Percentiles rank a stretch among this genome's conserved stretches.
Evolutionary conservation across 2,797 vertebrate genomes (phyloP).

Genomic region (Muscicapa striata): DNA sequence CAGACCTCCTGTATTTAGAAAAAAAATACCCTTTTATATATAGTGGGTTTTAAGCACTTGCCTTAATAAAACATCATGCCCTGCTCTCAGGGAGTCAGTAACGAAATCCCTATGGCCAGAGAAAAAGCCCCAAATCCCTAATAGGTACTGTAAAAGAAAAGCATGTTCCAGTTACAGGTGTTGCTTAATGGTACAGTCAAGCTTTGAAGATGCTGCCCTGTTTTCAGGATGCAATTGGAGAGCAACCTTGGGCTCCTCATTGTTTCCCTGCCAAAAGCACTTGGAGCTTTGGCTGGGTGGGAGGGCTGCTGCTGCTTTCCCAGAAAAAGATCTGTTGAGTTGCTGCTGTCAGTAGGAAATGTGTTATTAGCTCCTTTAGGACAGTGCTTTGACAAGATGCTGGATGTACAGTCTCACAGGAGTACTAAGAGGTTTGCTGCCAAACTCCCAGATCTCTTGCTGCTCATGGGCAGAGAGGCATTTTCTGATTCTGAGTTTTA

Average conservation of each 20-base stretch:
- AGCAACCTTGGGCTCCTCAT: neutral
- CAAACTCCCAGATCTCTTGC: neutral
- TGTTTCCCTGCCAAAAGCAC: neutral
- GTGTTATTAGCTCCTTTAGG: neutral
- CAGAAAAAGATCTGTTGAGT: neutral
- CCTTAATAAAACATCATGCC: neutral
- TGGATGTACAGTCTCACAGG: neutral
- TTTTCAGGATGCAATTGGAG: neutral
- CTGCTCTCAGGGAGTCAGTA: neutral
- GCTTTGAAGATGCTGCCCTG: neutral
- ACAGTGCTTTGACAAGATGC: slow-evolving; percentile 3
- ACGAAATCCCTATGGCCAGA: neutral
- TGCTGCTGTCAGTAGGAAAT: neutral
- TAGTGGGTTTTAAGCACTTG: neutral
- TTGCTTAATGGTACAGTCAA: neutral
- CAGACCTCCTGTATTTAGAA: neutral
- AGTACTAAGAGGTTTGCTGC: neutral
- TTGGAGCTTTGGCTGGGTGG: neutral
- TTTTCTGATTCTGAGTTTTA: neutral
- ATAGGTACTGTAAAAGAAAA: neutral
- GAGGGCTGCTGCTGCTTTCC: neutral
- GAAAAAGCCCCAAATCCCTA: neutral
- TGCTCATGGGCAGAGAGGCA: neutral
- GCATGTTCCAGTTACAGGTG: neutral
- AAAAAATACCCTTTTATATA: neutral